A percentile compares a stretch with the other conserved stretches of the same genome.
Conservation (phyloP, 92 coral and sea anemone genomes). For the Diadumene lineata region DNA sequence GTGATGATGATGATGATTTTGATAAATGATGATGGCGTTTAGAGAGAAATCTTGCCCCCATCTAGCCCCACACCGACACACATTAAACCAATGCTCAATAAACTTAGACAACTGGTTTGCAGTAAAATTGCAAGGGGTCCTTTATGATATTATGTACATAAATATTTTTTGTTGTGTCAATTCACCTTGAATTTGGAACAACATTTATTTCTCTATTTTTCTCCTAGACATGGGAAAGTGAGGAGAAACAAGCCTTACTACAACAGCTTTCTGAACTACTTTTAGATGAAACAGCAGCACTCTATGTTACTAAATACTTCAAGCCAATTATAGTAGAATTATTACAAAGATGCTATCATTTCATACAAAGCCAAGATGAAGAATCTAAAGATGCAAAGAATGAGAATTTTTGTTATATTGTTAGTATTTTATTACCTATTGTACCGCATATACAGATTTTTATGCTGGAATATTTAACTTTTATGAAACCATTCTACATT, state of each 20-base stretch:
- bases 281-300: constrained; percentile 45
- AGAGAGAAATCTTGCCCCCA: no score
- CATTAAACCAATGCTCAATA: no score
- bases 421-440: constrained; percentile 61
- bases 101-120: no score
- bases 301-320: constrained; percentile 56
- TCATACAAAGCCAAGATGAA: constrained; percentile 17
- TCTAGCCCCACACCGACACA: no score
- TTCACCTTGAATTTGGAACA: no score
- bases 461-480: constrained; percentile 54
- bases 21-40: no score
- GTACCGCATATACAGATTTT: constrained; percentile 61
- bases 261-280: constrained; percentile 62
- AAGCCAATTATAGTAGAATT: constrained; percentile 79
- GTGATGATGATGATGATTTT: constrained; percentile 6
- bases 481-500: constrained; percentile 50
- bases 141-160: no score
- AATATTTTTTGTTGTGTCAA: background rate
- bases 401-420: constrained; percentile 63
- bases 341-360: constrained; percentile 52
- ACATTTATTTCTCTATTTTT: background rate
- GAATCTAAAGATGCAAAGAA: constrained; percentile 15
- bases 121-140: no score
- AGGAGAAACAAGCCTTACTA: constrained; percentile 74
- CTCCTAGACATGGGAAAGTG: constrained; percentile 69